Evolutionary conservation across 2,113 vertebrate genomes (phyloP).

Genomic region (Sebastes fasciatus): DNA sequence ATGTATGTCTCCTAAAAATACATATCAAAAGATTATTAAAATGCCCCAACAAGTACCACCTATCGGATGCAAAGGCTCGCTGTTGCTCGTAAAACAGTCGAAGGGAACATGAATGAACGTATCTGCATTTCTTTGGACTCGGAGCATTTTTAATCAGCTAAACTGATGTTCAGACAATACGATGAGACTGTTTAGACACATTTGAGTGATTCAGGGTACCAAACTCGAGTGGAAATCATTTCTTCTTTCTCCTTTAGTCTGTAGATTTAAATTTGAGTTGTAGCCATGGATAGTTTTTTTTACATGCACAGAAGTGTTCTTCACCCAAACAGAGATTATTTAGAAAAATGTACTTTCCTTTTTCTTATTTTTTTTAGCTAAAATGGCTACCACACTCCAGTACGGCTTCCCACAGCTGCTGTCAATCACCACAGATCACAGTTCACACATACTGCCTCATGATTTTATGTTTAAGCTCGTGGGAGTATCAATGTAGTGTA

Average conservation of each 20-base stretch:
- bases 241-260: not conserved
- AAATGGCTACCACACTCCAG: constrained; percentile 34
- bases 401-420: constrained; percentile 40
- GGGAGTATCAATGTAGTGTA: constrained; percentile 52
- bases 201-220: not conserved
- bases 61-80: no score
- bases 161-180: not conserved
- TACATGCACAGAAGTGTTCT: not conserved
- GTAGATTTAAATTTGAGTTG: not conserved
- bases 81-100: not conserved
- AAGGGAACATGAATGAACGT: not conserved
- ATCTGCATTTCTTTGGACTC: not conserved
- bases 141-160: not conserved
- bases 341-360: not conserved
- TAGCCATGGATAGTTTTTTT: not conserved
- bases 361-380: not conserved
- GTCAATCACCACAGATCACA: constrained; percentile 57
- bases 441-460: constrained; percentile 41
- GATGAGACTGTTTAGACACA: not conserved
- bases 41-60: no score
- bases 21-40: no score
- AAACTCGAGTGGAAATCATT: not conserved
- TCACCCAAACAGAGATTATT: not conserved
- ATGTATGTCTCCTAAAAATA: no score
- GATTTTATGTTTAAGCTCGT: constrained; percentile 57